phyloP scores from a whole-genome alignment of 2,888 invertebrate genomes.

The Megaustenia siamemsis region DNA sequence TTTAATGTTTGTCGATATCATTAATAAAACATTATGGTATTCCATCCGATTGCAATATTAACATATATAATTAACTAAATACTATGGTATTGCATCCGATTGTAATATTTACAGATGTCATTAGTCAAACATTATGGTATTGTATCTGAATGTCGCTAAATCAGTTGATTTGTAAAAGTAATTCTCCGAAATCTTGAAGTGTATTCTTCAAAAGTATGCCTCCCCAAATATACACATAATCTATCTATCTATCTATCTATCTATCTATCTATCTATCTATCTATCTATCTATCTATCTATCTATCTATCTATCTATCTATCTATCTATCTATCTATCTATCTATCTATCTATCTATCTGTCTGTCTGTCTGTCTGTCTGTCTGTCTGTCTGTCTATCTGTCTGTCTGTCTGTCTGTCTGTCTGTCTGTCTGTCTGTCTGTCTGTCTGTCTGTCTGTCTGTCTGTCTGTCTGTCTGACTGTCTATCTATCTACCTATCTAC shows the following conservation, averaged over 20 bases:
- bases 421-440: not conserved
- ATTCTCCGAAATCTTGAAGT: too few species aligned
- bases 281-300: not conserved
- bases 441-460: not conserved
- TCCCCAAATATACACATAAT: too few species aligned
- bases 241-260: not conserved
- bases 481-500: not conserved
- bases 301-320: not conserved
- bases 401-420: not conserved
- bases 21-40: too few species aligned
- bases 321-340: not conserved
- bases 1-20: too few species aligned
- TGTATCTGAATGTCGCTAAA: too few species aligned
- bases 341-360: not conserved
- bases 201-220: too few species aligned
- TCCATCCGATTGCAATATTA: too few species aligned
- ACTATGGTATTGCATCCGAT: too few species aligned
- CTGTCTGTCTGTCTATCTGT: constrained; percentile 21
- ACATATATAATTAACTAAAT: too few species aligned
- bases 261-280: not conserved
- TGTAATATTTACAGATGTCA: too few species aligned
- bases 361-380: not conserved
- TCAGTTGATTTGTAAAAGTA: too few species aligned
- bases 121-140: too few species aligned
- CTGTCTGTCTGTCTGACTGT: not conserved